Base-by-base conservation (phyloP, 2,113 vertebrate genomes). In the Tauraco erythrolophus region DNA sequence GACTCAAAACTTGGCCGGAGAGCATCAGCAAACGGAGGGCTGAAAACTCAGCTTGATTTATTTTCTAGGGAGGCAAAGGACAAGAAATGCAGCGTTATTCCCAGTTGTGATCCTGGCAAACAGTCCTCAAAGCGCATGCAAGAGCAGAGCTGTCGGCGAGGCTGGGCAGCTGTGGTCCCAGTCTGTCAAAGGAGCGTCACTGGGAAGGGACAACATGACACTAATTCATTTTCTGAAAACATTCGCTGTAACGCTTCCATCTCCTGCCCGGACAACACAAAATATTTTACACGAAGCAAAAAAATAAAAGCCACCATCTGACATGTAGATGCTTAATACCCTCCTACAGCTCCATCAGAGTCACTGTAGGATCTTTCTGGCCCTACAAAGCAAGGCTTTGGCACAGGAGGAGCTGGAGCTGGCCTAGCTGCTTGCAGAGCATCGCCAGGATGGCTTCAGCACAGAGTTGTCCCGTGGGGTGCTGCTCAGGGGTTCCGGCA, bases 41-140 rank as follows among this genome's bases (percentile, higher is more conserved):
- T 91, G 93, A 91, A 94, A 89, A 92, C 69, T 68, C 92, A 54
- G 77, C 61, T 91, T 87, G 94, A 96, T 95, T 94, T 96, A 95
- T 93, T 80, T 92, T 92, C 62, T 16, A 19, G 82, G 46, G 84
- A 88, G 84, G 75, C 88, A 88, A 83, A 95, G 93, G 87, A 91
- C 74, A 75, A 94, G 70, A 89, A 88, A 90, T 54, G 66, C 75
- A 77, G 50, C 10, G 5, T 30, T 80, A 84, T 84, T 91, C 68
- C 94, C 88, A 94, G 23, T 10, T 66, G 83, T 27, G 54, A 54
- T 66, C 71, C 81, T 91, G 89, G 77, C 91, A 89, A 80, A 56
- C 16, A 33, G 17, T 27, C 39, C 84, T 58, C 13, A 53, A 64
- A 90, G 51, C 23, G 70, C 74, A 6, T 3, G 37, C 0, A 11